Conservation (phyloP, 2,113 vertebrate species). For the Pseudorhombus dupliciocellatus region DNA sequence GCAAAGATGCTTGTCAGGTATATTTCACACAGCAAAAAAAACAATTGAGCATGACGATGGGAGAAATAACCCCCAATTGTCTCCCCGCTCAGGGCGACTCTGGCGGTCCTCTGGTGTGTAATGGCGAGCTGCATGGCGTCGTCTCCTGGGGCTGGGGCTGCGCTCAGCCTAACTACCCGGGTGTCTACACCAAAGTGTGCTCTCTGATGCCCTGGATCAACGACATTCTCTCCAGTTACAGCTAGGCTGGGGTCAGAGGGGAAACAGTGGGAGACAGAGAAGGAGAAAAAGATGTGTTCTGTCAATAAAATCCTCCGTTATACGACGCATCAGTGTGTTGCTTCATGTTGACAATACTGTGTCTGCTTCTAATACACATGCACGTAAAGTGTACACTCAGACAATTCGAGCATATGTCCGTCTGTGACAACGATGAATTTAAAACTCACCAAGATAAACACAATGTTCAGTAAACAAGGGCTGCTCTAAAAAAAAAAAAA, state of each 20-base stretch:
- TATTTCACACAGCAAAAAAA: background rate
- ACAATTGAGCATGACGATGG: background rate
- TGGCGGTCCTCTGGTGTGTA: conserved; percentile 83
- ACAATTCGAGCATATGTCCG: too few relatives aligned
- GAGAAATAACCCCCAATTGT: background rate
- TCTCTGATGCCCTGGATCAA: conserved; percentile 79
- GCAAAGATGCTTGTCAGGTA: conserved; percentile 86
- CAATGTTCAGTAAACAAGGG: too few relatives aligned
- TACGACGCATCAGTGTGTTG: conserved; percentile 47
- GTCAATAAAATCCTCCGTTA: conserved; percentile 57
- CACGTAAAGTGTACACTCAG: too few relatives aligned
- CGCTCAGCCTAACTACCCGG: conserved; percentile 71
- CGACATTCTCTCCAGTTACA: conserved; percentile 69
- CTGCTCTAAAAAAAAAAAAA: too few relatives aligned
- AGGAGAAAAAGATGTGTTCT: conserved; percentile 17
- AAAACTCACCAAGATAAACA: too few relatives aligned
- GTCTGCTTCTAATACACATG: background rate
- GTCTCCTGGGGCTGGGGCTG: conserved; percentile 84
- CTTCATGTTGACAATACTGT: conserved; percentile 14
- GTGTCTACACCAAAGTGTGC: conserved; percentile 83
- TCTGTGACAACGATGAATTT: too few relatives aligned
- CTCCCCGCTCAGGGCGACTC: conserved; percentile 79
- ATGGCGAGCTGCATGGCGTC: conserved; percentile 78
- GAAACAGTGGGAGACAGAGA: conserved; percentile 3
- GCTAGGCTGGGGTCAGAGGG: conserved; percentile 55